phyloP scores from a whole-genome alignment of 2,888 invertebrate species.

The Zelleria hepariella region DNA sequence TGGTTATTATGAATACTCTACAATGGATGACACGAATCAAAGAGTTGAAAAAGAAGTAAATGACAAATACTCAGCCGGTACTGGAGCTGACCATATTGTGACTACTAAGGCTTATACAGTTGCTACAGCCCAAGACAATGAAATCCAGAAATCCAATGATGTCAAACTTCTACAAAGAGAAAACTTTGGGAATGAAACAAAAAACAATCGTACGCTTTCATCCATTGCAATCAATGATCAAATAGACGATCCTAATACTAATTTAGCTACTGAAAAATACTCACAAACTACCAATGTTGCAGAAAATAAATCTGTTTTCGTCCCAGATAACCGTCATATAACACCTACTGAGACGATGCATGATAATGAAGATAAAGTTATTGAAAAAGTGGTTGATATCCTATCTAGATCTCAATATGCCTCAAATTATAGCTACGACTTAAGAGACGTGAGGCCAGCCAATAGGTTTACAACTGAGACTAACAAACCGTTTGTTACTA shows the following conservation, averaged over 20 bases:
- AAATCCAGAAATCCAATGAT: neutral
- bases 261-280: neutral
- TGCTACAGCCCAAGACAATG: too few relatives aligned
- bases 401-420: neutral
- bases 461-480: too few relatives aligned
- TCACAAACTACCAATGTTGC: neutral
- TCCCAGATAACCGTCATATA: neutral
- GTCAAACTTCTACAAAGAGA: neutral
- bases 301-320: neutral
- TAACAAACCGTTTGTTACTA: neutral
- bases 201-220: neutral
- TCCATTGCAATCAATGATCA: neutral
- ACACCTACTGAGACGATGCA: neutral
- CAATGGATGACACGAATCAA: neutral
- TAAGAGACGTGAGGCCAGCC: neutral
- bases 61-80: neutral
- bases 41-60: neutral
- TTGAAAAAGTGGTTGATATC: neutral
- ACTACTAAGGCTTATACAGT: neutral
- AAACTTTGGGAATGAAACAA: neutral
- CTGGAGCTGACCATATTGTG: neutral
- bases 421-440: neutral
- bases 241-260: neutral
- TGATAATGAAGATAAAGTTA: neutral
- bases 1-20: neutral